Evolutionary conservation across 2,888 invertebrate species (phyloP).

Genomic region (Microdon myrmicae): DNA sequence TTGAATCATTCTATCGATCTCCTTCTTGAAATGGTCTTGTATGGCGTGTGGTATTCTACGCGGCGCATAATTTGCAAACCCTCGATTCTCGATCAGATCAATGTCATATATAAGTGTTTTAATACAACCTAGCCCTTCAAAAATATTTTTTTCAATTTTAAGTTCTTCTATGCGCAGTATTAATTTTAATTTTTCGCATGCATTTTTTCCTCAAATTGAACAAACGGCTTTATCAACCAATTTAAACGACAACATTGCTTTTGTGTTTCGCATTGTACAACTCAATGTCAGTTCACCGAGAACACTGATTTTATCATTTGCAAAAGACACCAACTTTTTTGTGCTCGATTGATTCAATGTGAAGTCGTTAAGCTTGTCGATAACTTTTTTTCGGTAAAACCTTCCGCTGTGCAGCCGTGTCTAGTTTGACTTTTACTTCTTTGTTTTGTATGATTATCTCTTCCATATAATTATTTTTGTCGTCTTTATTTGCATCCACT

Average conservation of each 20-base stretch:
- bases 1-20: conserved; percentile 20
- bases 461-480: conserved; percentile 33
- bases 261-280: conserved; percentile 16
- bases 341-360: conserved; percentile 8
- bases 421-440: conserved; percentile 38
- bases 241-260: conserved; percentile 18
- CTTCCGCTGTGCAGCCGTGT: conserved; percentile 39
- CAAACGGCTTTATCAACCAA: conserved; percentile 21
- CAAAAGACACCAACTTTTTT: conserved; percentile 14
- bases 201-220: conserved; percentile 26
- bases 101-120: conserved; percentile 26
- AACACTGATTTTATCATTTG: conserved; percentile 29
- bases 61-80: conserved; percentile 11
- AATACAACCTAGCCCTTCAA: conserved; percentile 33
- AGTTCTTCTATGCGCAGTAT: conserved; percentile 25
- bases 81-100: conserved; percentile 17
- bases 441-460: conserved; percentile 34
- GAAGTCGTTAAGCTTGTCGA: conserved; percentile 14
- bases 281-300: conserved; percentile 18
- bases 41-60: conserved; percentile 15
- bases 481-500: conserved; percentile 35
- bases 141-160: conserved; percentile 15
- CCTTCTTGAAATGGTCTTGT: conserved; percentile 11
- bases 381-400: conserved; percentile 23
- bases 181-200: conserved; percentile 28